Conservation (phyloP, 2,113 vertebrate genomes). For the Isichthys henryi region DNA sequence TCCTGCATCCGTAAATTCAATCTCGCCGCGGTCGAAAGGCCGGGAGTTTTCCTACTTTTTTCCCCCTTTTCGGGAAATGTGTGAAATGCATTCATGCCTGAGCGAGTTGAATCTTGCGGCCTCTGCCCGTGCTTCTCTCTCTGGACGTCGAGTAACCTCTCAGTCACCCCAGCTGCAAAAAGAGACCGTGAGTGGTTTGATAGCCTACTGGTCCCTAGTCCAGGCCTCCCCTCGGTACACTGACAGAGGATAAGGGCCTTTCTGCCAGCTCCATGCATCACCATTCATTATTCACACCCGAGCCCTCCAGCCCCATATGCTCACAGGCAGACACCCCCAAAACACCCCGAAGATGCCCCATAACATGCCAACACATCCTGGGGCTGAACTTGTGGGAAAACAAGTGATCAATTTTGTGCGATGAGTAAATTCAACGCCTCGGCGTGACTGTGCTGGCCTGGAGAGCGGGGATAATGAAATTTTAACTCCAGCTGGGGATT, state of each 20-base stretch:
- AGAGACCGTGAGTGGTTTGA: not conserved
- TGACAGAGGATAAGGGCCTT: not conserved
- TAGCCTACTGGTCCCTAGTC: not conserved
- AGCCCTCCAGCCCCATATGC: conserved; percentile 13
- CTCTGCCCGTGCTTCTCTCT: not conserved
- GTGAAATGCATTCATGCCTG: not conserved
- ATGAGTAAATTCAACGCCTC: not conserved
- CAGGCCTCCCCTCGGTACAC: not conserved
- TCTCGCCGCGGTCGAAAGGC: not conserved
- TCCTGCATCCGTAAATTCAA: not conserved
- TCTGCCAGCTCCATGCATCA: not conserved
- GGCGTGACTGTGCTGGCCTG: not conserved
- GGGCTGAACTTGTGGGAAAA: not conserved
- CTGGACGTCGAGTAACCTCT: not conserved
- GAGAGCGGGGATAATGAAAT: not conserved
- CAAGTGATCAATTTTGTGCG: not conserved
- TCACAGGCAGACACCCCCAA: not conserved
- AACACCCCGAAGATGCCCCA: not conserved
- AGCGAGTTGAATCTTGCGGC: not conserved
- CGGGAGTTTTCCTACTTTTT: not conserved
- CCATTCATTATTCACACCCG: conserved; percentile 16
- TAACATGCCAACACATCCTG: not conserved
- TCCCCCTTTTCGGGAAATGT: not conserved
- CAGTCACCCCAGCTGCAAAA: not conserved
- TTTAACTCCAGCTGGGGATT: not conserved